phyloP scores from a whole-genome alignment of 2,113 vertebrate genomes.

The Scatophagus argus region DNA sequence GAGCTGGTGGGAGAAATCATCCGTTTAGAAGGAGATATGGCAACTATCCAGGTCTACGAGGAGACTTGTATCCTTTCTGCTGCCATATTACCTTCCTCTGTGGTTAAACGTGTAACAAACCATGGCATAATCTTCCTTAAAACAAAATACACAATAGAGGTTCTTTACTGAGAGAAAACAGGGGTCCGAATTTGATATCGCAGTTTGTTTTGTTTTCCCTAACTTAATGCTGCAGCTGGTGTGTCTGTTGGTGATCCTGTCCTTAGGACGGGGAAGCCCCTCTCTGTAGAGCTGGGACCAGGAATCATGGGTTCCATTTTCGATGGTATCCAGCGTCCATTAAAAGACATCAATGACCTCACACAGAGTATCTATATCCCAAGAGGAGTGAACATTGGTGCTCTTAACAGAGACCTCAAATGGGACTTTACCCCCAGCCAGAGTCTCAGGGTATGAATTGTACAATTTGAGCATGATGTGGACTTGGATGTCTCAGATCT shows the following conservation, averaged over 20 bases:
- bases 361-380: slow-evolving; percentile 98
- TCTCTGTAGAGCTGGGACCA: slow-evolving; percentile 96
- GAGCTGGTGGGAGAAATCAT: slow-evolving; percentile 98
- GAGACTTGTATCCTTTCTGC: slow-evolving; percentile 97
- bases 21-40: slow-evolving; percentile 96
- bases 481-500: background rate
- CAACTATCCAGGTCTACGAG: slow-evolving; percentile 99
- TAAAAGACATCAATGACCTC: slow-evolving; percentile 93
- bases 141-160: background rate
- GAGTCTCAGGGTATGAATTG: slow-evolving; percentile 87
- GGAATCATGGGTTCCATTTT: slow-evolving; percentile 99
- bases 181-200: background rate
- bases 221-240: slow-evolving; percentile 87
- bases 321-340: slow-evolving; percentile 97
- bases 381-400: slow-evolving; percentile 95
- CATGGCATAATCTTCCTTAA: background rate
- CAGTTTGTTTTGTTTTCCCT: slow-evolving; percentile 79
- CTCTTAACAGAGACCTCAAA: slow-evolving; percentile 92
- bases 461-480: background rate
- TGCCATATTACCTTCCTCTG: background rate
- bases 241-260: slow-evolving; percentile 98
- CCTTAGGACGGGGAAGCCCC: slow-evolving; percentile 97
- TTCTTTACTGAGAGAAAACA: background rate
- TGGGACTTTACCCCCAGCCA: slow-evolving; percentile 94
- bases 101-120: background rate